Base-by-base conservation (phyloP, 1,140 invertebrate genomes). In the Drosophila subpulchrella region DNA sequence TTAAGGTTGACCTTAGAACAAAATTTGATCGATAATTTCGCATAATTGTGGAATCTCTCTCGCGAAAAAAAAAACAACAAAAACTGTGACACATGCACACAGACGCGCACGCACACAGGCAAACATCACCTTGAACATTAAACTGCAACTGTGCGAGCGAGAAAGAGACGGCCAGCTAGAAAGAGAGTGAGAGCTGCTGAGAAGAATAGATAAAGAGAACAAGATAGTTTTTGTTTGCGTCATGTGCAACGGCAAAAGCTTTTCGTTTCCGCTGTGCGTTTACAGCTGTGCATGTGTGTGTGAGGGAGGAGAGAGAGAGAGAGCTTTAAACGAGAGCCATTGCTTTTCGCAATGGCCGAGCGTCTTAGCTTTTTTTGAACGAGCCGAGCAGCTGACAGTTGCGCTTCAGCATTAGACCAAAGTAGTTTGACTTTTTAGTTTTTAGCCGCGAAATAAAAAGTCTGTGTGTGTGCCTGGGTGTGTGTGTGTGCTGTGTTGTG, bases 11-110 rank as follows among this genome's bases (percentile, higher is more conserved):
- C 86, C 88, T 90, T 89, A 89, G 50, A 74, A 58, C 41, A 77
- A 73, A 81, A 89, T 89, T 88, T 91, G 82, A 91, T 91, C 88
- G 88, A 91, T 91, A 91, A 84, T 91, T 91, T 91, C 88, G 78
- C 88, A 91, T 91, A 91, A 91, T 88, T 91, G 82, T 66, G 75
- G 48, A 66, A 32, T 62, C 56, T 74, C 46, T 62, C 32, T 30
- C 24, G 24, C 34, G 10, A 36, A n/a, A n/a, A 59, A 24, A 17
- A 13, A 20, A 13, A 32, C 17, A 44, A 65, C 27, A 62, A 50
- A 39, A 48, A 55, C 62, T 78, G 63, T 81, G 83, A 82, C 83
- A 85, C 81, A 86, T 73, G 62, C 30, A 55, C 41, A 65, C 51
- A 42, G 51, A 66, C 13, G 61, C 34, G 46, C 42, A 38, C 48